A percentile compares a stretch with the other conserved stretches of the same genome.
phyloP scores from a whole-genome alignment of 2,797 vertebrate species.

The Ctenosaura bakeri region DNA sequence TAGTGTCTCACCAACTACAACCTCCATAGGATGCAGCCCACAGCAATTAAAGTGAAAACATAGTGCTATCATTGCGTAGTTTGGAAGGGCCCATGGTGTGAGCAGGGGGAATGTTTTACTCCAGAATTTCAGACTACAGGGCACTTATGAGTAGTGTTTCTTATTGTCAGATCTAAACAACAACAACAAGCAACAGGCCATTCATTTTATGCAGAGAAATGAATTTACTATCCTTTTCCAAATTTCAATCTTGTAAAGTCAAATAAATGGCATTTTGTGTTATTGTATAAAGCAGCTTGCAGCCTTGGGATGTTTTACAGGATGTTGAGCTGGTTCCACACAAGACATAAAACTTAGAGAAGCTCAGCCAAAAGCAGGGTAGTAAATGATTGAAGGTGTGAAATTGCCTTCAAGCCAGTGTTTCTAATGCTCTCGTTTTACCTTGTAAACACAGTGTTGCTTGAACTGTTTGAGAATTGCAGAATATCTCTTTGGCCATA shows the following conservation, averaged over 20 bases:
- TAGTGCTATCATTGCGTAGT: too few relatives aligned
- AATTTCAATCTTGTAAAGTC: neutral
- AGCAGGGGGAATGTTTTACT: too few relatives aligned
- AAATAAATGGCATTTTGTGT: neutral
- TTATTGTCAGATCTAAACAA: neutral
- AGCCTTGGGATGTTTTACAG: constrained; percentile 10
- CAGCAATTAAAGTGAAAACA: too few relatives aligned
- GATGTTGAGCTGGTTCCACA: constrained; percentile 13
- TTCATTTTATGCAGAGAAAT: constrained; percentile 15
- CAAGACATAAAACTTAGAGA: constrained; percentile 40
- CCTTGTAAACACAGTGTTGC: constrained; percentile 22
- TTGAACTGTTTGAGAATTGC: constrained; percentile 19
- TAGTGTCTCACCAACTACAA: too few relatives aligned
- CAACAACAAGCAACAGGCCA: neutral
- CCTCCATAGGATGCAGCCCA: too few relatives aligned
- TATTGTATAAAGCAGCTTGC: neutral
- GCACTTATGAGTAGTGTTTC: neutral
- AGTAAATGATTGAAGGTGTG: constrained; percentile 29
- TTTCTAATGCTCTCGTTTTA: constrained; percentile 39
- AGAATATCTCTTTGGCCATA: constrained; percentile 25
- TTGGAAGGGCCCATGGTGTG: too few relatives aligned
- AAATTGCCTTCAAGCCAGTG: neutral
- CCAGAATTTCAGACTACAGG: too few relatives aligned
- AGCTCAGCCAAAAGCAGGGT: neutral
- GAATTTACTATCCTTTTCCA: neutral